Base-by-base conservation (phyloP, 2,113 vertebrate species). In the Geococcyx californianus region DNA sequence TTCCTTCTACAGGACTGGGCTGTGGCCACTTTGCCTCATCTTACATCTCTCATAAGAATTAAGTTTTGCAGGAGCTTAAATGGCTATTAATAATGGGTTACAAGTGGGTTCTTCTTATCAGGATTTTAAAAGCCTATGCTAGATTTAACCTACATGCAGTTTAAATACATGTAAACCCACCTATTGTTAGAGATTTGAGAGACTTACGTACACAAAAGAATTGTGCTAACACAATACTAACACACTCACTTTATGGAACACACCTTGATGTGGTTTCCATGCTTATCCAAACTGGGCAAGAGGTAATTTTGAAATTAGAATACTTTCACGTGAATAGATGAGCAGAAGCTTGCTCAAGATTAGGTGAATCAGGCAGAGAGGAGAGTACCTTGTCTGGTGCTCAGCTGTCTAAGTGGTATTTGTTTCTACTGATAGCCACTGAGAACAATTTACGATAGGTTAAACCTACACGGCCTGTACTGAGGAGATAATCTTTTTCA, bases 141-240 rank as follows among this genome's bases (percentile, higher is more conserved):
- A 60, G 31, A 21, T 42, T 15, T 66, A 54, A 64, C 9, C 21
- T 24, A 6, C 3, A 4, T 18, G 24, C 10, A 7, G 12, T 64
- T 47, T 24, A 76, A 72, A 13, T 14, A 16, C 9, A 33, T 44
- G 12, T 21, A 34, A 69, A 58, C 16, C 26, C 4, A 4, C 6
- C 26, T 45, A 5, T 3, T 42, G 7, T 33, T 54, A 6, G 17
- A 80, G 16, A 18, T 20, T 8, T 51, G 31, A 23, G 34, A 62
- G 42, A 19, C 0, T 64, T 52, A 1, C 0, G 0, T 16, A 34
- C 29, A 14, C 33, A 17, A 47, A 60, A 66, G 24, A 59, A 31
- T 26, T 33, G 29, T 3, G 2, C 25, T 55, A 8, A 24, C 16
- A 13, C 6, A 10, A 18, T 0, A 31, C 80, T 45, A n/a, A n/a